These are phyloP conservation scores for Aphelocoma californica DNA, from an alignment of 2,797 vertebrate species.

Conservation along the genomic window DNA sequence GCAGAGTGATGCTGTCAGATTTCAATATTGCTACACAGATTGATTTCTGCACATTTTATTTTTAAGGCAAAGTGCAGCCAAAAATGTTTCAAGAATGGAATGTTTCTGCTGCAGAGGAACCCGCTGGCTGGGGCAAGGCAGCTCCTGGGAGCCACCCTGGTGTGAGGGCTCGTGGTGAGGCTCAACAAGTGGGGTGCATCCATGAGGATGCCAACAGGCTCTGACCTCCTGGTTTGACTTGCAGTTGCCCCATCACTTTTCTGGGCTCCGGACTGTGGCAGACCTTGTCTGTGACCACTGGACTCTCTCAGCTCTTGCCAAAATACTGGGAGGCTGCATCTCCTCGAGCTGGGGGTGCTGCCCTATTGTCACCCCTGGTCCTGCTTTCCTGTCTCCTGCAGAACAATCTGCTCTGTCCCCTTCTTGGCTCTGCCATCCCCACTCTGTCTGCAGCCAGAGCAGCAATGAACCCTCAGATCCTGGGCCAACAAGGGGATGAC, in stretches of 20 bases:
- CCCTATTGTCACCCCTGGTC: not conserved
- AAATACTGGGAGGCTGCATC: not conserved
- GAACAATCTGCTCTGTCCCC: not conserved
- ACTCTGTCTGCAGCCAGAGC: not conserved
- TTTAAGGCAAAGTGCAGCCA: slow-evolving; percentile 15
- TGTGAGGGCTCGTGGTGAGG: not conserved
- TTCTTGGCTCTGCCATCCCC: not conserved
- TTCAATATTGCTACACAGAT: slow-evolving; percentile 9
- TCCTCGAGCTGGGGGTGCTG: not conserved
- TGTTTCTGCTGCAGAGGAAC: not conserved
- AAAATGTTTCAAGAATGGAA: slow-evolving; percentile 12
- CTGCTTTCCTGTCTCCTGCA: not conserved
- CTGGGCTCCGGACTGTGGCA: not conserved
- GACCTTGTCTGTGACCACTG: not conserved
- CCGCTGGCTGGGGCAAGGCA: not conserved
- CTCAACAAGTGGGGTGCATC: fast-evolving
- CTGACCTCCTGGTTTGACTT: not conserved
- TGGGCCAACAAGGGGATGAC: not conserved
- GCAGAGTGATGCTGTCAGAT: not conserved
- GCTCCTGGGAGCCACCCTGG: not conserved
- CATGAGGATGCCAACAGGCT: not conserved
- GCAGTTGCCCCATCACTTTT: not conserved
- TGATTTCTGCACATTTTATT: slow-evolving; percentile 47
- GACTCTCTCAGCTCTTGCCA: not conserved
- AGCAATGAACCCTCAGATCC: not conserved